Conservation (phyloP, 2,797 vertebrate species). For the Hapalemur alaotrensis region DNA sequence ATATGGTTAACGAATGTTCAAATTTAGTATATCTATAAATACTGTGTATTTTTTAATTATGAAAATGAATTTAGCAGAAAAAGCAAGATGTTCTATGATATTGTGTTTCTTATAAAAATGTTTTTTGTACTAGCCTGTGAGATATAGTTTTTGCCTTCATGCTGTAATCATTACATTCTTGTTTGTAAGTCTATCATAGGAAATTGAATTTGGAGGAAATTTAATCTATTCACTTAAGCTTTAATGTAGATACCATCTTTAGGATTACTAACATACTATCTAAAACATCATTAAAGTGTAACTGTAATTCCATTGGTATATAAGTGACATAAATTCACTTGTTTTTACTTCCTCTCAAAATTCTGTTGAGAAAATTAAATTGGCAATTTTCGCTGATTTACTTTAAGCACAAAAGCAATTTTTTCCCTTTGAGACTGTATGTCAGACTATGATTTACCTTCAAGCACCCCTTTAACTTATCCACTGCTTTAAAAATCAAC, state of each 20-base stretch:
- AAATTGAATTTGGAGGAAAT: slow-evolving; percentile 17
- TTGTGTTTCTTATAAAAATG: neutral
- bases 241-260: neutral
- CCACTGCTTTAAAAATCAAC: neutral
- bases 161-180: neutral
- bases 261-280: neutral
- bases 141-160: neutral
- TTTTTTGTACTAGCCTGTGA: neutral
- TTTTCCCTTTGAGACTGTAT: neutral
- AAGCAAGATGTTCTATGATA: neutral
- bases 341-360: neutral
- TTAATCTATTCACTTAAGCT: neutral
- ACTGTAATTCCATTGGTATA: neutral
- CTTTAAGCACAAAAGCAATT: neutral
- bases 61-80: neutral
- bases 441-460: neutral
- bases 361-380: neutral
- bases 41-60: neutral
- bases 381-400: neutral
- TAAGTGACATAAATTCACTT: neutral
- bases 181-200: neutral
- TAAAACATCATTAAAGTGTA: slow-evolving; percentile 12
- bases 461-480: neutral
- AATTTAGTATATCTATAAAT: neutral
- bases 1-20: neutral